phyloP scores from a whole-genome alignment of 2,888 invertebrate species.

The Rhamphomyia laevipes region DNA sequence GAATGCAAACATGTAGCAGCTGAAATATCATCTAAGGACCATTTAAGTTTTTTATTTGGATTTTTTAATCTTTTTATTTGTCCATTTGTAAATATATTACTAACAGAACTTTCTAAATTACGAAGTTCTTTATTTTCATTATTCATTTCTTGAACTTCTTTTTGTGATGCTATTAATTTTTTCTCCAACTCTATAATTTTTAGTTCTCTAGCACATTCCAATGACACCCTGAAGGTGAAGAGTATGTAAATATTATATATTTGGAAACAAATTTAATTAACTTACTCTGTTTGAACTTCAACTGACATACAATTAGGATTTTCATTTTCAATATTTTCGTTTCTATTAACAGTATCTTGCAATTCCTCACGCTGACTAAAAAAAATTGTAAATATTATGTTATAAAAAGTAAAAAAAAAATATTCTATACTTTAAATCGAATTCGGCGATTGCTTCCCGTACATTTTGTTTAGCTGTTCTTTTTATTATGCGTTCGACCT shows the following conservation, averaged over 20 bases:
- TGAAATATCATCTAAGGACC: constrained; percentile 9
- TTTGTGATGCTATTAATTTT: constrained; percentile 2
- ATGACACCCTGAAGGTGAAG: constrained; percentile 3
- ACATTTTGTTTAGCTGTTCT: no score
- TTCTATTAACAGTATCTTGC: no score
- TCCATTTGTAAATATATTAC: constrained; percentile 7
- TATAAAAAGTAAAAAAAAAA: no score
- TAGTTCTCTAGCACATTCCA: constrained; percentile 7
- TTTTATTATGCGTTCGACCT: no score
- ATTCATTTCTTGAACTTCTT: background rate
- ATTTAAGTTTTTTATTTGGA: constrained; percentile 5
- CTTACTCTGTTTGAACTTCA: constrained; percentile 9
- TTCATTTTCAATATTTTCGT: no score
- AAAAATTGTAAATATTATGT: no score
- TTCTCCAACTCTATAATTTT: constrained; percentile 10
- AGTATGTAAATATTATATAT: background rate
- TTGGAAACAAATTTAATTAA: background rate
- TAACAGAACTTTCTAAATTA: background rate
- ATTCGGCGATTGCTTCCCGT: no score
- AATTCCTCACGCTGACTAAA: no score
- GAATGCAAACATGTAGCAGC: constrained; percentile 8
- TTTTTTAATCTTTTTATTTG: constrained; percentile 10
- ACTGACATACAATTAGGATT: no score
- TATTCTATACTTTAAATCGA: no score
- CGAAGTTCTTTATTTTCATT: background rate